Base-by-base conservation (phyloP, 2,888 invertebrate species). In the Patella depressa region DNA sequence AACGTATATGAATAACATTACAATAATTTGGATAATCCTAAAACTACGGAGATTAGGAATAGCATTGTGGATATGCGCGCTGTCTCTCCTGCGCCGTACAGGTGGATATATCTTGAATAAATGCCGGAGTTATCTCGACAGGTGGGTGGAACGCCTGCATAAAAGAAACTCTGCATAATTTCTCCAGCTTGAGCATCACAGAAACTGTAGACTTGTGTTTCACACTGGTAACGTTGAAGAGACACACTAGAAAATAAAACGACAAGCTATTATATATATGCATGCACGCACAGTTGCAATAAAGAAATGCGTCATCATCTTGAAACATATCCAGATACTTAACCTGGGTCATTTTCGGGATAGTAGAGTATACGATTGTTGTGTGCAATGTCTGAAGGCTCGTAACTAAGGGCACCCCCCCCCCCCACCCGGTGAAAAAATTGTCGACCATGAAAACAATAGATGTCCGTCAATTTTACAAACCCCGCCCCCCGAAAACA, bases 121-220 rank as follows among this genome's bases (percentile, higher is more conserved):
- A 81, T 82, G 59, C 82, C 82, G 0, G 82, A 74, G 24, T 65
- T 53, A 7, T 71, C 57, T 17, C 81, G 77, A 57, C 83, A 83
- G 7, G 75, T 71, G 2, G 71, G 53, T 14, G 83, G 79, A 12
- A 83, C 59, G 19, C 80, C 79, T 12, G 81, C 83, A 29, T 74
- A 83, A 71, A 82, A 82, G 74, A 83, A 83, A 71, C 80, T 80
- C 17, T 75, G 77, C 83, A 83, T 83, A 29, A 83, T 80, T 72
- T 79, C 78, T 9, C 82, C 83, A 15, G 80, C 76, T 15, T 65
- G 70, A 15, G 69, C 57, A 74, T 82, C 71, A 73, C 83, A 83
- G 53, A 74, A 76, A 17, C 75, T 29, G 74, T 83, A 83, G 55
- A 82, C 80, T 12, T 78, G 76, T n/a, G 80, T 83, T 70, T 83